Evolutionary conservation across 2,113 vertebrate genomes (phyloP), one percentile per base, ranked within the genome.

Genomic region (Ovis canadensis): DNA sequence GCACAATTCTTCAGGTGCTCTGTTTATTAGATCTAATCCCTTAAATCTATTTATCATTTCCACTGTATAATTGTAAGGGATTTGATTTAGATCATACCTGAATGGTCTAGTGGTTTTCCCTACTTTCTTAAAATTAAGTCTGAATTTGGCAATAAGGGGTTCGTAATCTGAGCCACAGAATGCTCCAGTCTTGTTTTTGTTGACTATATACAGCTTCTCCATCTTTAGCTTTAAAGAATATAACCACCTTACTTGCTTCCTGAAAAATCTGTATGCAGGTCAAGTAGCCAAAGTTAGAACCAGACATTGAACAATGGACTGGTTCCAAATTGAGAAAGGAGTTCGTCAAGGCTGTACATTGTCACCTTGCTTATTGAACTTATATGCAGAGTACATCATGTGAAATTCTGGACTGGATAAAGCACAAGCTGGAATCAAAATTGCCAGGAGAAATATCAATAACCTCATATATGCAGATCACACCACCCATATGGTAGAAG

Each of bases 271-370:
- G 16, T 67, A 67, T 2, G 33, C 62, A 67, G 33, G 31, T 67
- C 16, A 67, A 67, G 62, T 67, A 67, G 33, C 62, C 33, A 67
- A 4, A 67, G 7, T 67, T 67, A 67, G 62, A 67, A n/a, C 7
- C 16, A 67, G 33, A 64, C 62, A 64, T 17, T 64, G 62, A 67
- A 67, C 33, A 67, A 67, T 67, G 17, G 64, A 67, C 64, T 67
- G 17, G 17, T 67, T 21, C 64, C 17, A 67, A 36, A 67, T 67
- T 19, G 64, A 36, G 4, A 36, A 19, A 67, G 4, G 64, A 36
- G 17, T 36, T 67, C 0, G 0, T 67, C 16, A 36, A 67, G 17
- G 4, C 33, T 67, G 17, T 36, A 67, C n/a, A 5, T 67, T 67
- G 64, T 67, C 33, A 67, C 33, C 16, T 67, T 67, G 64, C 16